Percentiles rank a stretch among this genome's conserved stretches.
phyloP scores from a whole-genome alignment of 2,888 invertebrate species.

The Xestia ashworthii region DNA sequence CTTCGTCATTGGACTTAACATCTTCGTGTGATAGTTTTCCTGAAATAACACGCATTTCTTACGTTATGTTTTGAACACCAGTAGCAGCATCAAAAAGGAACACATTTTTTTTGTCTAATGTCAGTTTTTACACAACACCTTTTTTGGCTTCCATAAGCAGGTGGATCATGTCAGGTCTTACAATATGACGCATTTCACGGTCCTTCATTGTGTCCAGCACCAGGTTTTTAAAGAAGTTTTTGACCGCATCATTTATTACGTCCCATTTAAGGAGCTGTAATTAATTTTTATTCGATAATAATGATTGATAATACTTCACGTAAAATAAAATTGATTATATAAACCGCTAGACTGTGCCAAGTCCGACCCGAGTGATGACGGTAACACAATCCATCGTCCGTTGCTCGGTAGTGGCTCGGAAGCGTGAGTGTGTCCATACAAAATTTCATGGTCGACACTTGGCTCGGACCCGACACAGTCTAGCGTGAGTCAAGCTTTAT shows the following conservation, averaged over 20 bases:
- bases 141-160: conserved; percentile 89
- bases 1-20: conserved; percentile 67
- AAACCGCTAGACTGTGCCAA: too few relatives aligned
- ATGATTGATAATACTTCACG: too few relatives aligned
- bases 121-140: conserved; percentile 68
- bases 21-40: conserved; percentile 72
- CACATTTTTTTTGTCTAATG: background rate
- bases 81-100: background rate
- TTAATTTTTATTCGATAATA: too few relatives aligned
- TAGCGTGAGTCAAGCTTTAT: background rate
- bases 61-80: background rate
- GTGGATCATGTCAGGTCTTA: conserved; percentile 89
- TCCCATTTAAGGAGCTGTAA: conserved; percentile 66
- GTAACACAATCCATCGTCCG: too few relatives aligned
- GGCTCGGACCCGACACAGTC: too few relatives aligned
- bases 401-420: too few relatives aligned
- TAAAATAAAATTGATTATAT: too few relatives aligned
- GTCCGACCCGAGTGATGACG: too few relatives aligned
- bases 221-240: conserved; percentile 77
- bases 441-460: too few relatives aligned
- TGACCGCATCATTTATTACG: conserved; percentile 61
- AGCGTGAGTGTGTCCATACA: too few relatives aligned
- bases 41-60: conserved; percentile 20
- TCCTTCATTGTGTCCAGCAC: conserved; percentile 81
- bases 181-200: conserved; percentile 77